Evolutionary conservation across 2,113 vertebrate genomes (phyloP).

Genomic region (Albula goreensis): DNA sequence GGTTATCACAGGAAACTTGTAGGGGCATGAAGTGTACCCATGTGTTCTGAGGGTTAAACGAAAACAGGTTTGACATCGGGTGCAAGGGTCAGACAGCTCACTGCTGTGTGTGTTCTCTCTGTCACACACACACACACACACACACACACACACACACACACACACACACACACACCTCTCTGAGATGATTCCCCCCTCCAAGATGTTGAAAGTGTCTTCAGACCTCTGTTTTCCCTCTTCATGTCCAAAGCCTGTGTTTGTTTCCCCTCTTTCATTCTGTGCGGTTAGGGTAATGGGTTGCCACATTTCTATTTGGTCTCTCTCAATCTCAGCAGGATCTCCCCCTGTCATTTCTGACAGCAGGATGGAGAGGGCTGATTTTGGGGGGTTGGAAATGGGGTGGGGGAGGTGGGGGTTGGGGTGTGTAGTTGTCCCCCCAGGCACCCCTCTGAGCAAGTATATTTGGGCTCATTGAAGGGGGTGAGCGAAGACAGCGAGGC

Average conservation of each 20-base stretch:
- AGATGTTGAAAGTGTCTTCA: background rate
- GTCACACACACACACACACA: background rate
- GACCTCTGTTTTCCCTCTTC: background rate
- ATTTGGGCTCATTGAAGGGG: slow-evolving; percentile 31
- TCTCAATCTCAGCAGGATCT: background rate
- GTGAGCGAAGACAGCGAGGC: background rate
- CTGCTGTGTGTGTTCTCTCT: no score
- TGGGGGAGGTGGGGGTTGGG: slow-evolving; percentile 12
- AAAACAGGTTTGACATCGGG: no score
- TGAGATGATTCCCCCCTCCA: background rate
- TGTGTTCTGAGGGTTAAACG: no score
- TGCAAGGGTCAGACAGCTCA: no score
- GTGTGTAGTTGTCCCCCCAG: slow-evolving; percentile 38
- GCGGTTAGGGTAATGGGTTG: background rate
- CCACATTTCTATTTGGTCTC: background rate
- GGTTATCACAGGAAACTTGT: no score
- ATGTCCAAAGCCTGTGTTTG: background rate
- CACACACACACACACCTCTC: background rate
- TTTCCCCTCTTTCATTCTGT: background rate
- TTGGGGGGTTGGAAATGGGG: background rate
- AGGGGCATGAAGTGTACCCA: no score
- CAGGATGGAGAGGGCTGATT: background rate
- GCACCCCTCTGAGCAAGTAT: slow-evolving; percentile 34
- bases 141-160: no score
- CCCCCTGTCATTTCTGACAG: background rate